These are phyloP conservation scores for Pitangus sulphuratus DNA, from an alignment of 2,797 vertebrate genomes.

Conservation along the genomic window DNA sequence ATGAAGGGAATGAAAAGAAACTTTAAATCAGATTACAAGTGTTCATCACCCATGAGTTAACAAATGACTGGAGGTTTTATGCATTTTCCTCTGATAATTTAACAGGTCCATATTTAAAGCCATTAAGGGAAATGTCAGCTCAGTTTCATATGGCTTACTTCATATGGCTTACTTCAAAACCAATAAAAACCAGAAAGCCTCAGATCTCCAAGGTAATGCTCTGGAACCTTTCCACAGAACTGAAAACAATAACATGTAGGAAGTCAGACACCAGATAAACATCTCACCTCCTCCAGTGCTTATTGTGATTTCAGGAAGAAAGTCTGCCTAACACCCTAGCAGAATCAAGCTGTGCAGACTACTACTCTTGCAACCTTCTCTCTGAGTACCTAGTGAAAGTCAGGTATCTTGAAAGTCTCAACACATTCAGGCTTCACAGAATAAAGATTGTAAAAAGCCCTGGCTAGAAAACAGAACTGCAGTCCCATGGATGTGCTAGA, in stretches of 20 bases:
- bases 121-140: not conserved
- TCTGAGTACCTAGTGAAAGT: not conserved
- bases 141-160: not conserved
- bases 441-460: slow-evolving; percentile 1
- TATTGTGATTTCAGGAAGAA: not conserved
- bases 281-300: not conserved
- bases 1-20: slow-evolving; percentile 8
- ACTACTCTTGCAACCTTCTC: not conserved
- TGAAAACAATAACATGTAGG: not conserved
- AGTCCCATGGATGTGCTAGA: not conserved
- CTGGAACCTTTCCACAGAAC: not conserved
- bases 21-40: not conserved
- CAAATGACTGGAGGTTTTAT: not conserved
- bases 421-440: not conserved
- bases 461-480: not conserved
- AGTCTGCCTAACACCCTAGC: not conserved
- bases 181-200: not conserved
- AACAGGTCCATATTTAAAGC: not conserved
- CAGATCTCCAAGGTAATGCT: not conserved
- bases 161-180: not conserved
- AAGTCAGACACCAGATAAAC: not conserved
- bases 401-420: not conserved
- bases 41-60: not conserved
- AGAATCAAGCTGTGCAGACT: not conserved
- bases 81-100: not conserved